These are phyloP conservation scores for Leucosticte australis DNA, from an alignment of 2,113 vertebrate species.

Conservation along the genomic window DNA sequence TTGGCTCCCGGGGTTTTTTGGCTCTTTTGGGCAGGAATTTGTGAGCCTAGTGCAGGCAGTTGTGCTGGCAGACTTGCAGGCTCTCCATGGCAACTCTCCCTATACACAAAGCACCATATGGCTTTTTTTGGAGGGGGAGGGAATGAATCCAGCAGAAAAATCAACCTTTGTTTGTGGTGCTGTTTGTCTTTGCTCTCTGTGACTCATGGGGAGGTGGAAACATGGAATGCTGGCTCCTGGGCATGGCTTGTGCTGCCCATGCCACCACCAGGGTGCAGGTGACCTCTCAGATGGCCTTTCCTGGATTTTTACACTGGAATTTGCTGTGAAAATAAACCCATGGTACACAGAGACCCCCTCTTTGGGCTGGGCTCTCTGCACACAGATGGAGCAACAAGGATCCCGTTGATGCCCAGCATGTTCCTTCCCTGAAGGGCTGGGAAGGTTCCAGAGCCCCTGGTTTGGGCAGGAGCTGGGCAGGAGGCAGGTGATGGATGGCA, in stretches of 20 bases:
- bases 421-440: neutral
- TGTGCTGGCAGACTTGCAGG: constrained; percentile 19
- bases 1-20: neutral
- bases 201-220: neutral
- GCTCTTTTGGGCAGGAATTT: constrained; percentile 17
- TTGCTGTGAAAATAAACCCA: neutral
- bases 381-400: neutral
- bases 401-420: accelerated
- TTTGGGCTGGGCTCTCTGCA: neutral
- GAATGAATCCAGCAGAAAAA: neutral
- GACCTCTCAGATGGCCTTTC: neutral
- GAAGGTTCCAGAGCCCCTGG: neutral
- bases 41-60: neutral
- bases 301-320: neutral
- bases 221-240: neutral
- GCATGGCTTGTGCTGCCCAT: neutral
- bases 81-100: constrained; percentile 65
- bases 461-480: neutral
- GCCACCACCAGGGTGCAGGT: neutral
- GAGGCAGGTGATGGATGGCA: neutral
- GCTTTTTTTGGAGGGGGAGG: constrained; percentile 27
- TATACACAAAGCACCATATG: constrained; percentile 60
- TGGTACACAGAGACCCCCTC: neutral
- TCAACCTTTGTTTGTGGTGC: neutral
- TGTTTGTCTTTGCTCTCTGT: neutral